phyloP scores from a whole-genome alignment of 2,888 invertebrate species.

The Serripes groenlandicus region DNA sequence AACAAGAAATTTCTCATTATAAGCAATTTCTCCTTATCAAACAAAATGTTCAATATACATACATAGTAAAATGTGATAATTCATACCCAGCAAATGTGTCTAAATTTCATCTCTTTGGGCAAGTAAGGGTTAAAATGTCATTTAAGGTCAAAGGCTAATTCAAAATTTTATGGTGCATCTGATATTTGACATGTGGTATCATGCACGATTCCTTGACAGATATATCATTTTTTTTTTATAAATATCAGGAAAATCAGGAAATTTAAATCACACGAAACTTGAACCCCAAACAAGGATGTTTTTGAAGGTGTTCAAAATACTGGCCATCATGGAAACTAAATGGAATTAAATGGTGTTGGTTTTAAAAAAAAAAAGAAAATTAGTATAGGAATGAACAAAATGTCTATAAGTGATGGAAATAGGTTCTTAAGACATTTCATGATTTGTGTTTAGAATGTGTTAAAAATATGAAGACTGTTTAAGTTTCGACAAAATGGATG shows the following conservation, averaged over 20 bases:
- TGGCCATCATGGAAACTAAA: neutral
- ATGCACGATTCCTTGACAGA: neutral
- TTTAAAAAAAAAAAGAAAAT: no score
- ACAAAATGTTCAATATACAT: neutral
- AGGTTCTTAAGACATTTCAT: no score
- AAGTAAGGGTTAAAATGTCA: neutral
- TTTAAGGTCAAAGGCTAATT: neutral
- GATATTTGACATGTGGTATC: neutral
- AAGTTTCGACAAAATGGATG: neutral
- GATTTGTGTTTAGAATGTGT: no score
- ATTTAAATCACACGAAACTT: neutral
- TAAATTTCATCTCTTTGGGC: no score
- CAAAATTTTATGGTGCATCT: neutral
- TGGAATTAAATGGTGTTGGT: neutral
- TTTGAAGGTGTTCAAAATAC: neutral
- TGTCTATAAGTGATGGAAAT: no score
- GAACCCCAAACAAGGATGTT: no score
- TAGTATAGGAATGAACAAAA: no score
- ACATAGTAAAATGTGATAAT: no score
- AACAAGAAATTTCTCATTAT: neutral
- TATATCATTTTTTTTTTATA: no score
- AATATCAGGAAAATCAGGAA: neutral
- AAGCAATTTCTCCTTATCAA: neutral
- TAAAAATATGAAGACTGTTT: no score
- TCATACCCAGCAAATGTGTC: no score